Percentiles rank a stretch among this genome's conserved stretches.
Evolutionary conservation across 2,113 vertebrate genomes (phyloP).

Genomic region (Haemorhous mexicanus): DNA sequence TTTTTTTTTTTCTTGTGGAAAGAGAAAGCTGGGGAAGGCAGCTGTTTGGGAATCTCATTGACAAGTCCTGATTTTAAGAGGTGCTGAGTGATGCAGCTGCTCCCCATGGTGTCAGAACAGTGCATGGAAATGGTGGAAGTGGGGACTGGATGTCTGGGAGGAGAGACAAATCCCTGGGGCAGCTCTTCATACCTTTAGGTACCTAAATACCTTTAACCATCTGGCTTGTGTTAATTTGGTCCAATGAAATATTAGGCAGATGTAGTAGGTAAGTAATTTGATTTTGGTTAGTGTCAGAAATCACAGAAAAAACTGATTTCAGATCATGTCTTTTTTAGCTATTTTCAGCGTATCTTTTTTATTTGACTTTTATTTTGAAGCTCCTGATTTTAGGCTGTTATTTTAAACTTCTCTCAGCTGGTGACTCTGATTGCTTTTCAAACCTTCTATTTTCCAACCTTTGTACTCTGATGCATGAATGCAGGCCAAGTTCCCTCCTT

Average conservation of each 20-base stretch:
- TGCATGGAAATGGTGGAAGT: background rate
- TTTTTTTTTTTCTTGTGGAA: background rate
- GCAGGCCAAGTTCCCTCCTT: slow-evolving; percentile 36
- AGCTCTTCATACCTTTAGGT: background rate
- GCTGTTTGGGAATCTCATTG: background rate
- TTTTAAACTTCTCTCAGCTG: slow-evolving; percentile 67
- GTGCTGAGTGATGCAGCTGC: background rate
- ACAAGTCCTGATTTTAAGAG: background rate
- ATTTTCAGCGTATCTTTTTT: background rate
- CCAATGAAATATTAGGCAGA: background rate
- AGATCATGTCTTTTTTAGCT: background rate
- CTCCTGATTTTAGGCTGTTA: slow-evolving; percentile 50
- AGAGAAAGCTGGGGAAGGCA: background rate
- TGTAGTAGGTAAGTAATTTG: background rate
- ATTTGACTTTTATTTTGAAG: slow-evolving; percentile 27
- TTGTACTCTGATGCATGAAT: slow-evolving; percentile 59
- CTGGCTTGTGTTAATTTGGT: background rate
- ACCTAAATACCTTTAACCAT: background rate
- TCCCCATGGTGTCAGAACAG: background rate
- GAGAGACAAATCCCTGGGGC: background rate
- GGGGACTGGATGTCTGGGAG: background rate
- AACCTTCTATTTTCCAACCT: slow-evolving; percentile 64
- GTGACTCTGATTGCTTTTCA: slow-evolving; percentile 70
- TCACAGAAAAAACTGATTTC: background rate
- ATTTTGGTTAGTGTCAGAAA: background rate